Conservation (phyloP, 1,140 invertebrate genomes). For the Drosophila nasuta region DNA sequence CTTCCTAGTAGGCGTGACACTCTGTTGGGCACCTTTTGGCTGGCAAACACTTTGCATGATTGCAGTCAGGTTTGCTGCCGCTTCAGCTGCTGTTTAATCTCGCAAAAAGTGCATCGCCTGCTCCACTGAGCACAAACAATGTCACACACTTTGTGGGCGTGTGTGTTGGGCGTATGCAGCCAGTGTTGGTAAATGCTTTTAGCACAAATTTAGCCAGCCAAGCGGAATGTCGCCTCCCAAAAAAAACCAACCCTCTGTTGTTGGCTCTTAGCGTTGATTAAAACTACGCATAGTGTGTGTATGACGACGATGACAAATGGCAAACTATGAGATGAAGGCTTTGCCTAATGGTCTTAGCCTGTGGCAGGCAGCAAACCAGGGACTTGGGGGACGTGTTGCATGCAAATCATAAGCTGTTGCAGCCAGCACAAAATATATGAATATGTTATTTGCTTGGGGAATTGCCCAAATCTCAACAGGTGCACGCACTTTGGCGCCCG, state of each 20-base stretch:
- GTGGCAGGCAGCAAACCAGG: background rate
- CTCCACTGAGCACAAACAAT: conserved; percentile 68
- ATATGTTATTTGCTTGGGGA: conserved; percentile 81
- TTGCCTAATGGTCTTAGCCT: conserved; percentile 9
- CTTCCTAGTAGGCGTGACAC: conserved; percentile 38
- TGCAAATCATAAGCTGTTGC: conserved; percentile 43
- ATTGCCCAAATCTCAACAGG: conserved; percentile 79
- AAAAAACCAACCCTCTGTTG: conserved; percentile 19
- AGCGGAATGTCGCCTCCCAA: conserved; percentile 44
- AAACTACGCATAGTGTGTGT: conserved; percentile 58
- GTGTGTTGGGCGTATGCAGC: conserved; percentile 35
- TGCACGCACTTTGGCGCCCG: conserved; percentile 72
- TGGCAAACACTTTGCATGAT: conserved; percentile 68
- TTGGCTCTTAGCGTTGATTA: conserved; percentile 73
- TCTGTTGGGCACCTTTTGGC: too few relatives aligned
- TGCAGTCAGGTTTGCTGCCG: conserved; percentile 40
- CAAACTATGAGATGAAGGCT: conserved; percentile 17
- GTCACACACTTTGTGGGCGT: conserved; percentile 36
- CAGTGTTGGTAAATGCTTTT: conserved; percentile 75
- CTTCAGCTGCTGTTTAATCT: conserved; percentile 50
- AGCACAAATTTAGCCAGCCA: conserved; percentile 56
- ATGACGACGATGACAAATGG: conserved; percentile 29
- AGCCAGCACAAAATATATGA: conserved; percentile 70
- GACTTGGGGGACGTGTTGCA: background rate
- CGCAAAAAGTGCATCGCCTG: conserved; percentile 56